Percentiles rank a stretch among this genome's conserved stretches.
phyloP scores from a whole-genome alignment of 2,797 vertebrate species.

The Psittacula derbiana region DNA sequence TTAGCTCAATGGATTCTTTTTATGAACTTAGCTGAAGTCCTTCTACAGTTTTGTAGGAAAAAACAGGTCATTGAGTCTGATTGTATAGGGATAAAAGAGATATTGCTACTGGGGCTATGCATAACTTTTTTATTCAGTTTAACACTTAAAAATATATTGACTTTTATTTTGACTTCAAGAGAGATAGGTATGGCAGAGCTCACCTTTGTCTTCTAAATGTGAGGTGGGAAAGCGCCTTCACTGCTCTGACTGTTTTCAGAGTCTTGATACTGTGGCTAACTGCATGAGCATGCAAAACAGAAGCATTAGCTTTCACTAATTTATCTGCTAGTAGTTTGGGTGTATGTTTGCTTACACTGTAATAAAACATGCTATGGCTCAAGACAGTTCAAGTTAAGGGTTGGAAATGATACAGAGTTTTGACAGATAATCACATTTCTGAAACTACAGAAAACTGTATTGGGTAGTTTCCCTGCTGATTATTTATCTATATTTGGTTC shows the following conservation, averaged over 20 bases:
- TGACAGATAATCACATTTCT: not conserved
- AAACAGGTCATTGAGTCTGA: not conserved
- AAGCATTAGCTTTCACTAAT: not conserved
- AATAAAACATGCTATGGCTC: not conserved
- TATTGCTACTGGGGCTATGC: not conserved
- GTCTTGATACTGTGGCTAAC: not conserved
- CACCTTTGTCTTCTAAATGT: not conserved
- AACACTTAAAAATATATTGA: not conserved
- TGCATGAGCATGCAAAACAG: not conserved
- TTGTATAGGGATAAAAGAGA: not conserved
- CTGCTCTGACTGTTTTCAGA: not conserved
- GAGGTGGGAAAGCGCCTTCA: not conserved
- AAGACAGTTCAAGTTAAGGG: not conserved
- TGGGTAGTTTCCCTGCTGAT: not conserved
- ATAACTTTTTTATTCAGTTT: not conserved
- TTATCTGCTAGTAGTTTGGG: not conserved
- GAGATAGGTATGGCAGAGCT: not conserved
- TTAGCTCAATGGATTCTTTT: not conserved
- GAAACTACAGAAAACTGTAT: not conserved
- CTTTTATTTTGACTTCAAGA: not conserved
- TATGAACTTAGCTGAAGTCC: not conserved
- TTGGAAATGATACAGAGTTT: not conserved
- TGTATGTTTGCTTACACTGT: not conserved
- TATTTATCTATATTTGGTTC: not conserved
- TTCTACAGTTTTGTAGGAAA: not conserved